phyloP scores from a whole-genome alignment of 2,113 vertebrate species.

The Nothocercus nigrocapillus region DNA sequence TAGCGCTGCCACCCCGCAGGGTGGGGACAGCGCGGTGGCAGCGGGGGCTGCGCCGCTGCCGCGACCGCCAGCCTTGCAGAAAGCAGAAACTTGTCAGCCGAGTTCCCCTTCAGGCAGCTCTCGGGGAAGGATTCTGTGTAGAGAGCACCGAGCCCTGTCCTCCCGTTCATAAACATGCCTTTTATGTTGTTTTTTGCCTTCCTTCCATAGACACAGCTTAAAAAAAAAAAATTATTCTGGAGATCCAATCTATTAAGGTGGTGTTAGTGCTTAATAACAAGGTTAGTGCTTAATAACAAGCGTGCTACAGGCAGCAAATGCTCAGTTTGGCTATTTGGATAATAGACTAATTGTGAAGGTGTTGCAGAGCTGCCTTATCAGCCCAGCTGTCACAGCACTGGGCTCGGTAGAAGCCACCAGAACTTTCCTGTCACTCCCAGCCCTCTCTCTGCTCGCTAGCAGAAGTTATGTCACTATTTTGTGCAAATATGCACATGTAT shows the following conservation, averaged over 20 bases:
- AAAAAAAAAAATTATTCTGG: not conserved
- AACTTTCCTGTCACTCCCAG: not conserved
- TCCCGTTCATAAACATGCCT: accelerated
- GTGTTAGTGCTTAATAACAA: not conserved
- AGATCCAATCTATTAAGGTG: not conserved
- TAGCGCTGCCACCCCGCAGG: constrained; percentile 70
- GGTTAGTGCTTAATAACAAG: not conserved
- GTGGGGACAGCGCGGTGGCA: constrained; percentile 49
- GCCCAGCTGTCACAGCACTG: not conserved
- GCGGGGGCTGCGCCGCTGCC: not conserved
- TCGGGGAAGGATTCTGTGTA: accelerated
- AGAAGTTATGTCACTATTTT: accelerated
- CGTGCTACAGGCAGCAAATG: accelerated
- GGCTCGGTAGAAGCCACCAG: accelerated
- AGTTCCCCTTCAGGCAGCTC: not conserved
- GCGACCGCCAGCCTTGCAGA: accelerated
- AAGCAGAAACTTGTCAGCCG: not conserved
- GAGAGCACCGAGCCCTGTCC: not conserved
- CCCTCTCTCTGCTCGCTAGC: not conserved
- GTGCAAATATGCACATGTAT: not conserved
- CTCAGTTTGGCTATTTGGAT: not conserved
- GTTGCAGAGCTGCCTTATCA: not conserved
- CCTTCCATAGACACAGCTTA: accelerated
- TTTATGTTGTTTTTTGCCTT: not conserved
- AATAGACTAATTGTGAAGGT: not conserved